Evolutionary conservation across 2,113 vertebrate species (phyloP).

Genomic region (Cyprinodon tularosa): DNA sequence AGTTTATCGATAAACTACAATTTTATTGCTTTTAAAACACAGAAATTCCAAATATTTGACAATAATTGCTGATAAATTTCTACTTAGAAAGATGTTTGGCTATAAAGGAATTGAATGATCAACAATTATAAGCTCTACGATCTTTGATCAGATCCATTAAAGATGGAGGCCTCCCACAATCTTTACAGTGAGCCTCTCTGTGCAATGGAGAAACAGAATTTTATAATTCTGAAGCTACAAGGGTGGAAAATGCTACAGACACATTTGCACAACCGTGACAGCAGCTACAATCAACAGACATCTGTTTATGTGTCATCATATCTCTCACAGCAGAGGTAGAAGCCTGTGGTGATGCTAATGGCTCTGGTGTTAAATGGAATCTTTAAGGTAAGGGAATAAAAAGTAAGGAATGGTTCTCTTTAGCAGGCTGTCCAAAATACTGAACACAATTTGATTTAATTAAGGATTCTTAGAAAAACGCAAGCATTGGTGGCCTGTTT

Average conservation of each 20-base stretch:
- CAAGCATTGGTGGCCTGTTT: constrained; percentile 9
- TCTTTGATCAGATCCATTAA: background rate
- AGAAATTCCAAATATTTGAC: background rate
- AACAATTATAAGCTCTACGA: background rate
- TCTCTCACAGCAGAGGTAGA: background rate
- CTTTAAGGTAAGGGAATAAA: background rate
- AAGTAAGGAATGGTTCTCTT: background rate
- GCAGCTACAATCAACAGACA: background rate
- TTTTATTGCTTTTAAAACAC: too few relatives aligned
- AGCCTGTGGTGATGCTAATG: background rate
- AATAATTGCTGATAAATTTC: background rate
- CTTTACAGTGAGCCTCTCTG: background rate
- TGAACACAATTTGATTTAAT: constrained; percentile 22
- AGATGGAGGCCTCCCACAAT: background rate
- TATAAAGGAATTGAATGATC: background rate
- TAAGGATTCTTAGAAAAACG: background rate
- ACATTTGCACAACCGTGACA: background rate
- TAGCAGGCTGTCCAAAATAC: background rate
- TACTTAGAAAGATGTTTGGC: background rate
- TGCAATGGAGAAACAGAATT: background rate
- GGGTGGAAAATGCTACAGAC: too few relatives aligned
- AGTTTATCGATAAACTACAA: too few relatives aligned
- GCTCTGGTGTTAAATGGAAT: background rate
- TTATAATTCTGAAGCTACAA: background rate
- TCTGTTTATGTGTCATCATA: background rate